phyloP scores from a whole-genome alignment of 1,140 invertebrate species.

The Bilobella aurantiaca region DNA sequence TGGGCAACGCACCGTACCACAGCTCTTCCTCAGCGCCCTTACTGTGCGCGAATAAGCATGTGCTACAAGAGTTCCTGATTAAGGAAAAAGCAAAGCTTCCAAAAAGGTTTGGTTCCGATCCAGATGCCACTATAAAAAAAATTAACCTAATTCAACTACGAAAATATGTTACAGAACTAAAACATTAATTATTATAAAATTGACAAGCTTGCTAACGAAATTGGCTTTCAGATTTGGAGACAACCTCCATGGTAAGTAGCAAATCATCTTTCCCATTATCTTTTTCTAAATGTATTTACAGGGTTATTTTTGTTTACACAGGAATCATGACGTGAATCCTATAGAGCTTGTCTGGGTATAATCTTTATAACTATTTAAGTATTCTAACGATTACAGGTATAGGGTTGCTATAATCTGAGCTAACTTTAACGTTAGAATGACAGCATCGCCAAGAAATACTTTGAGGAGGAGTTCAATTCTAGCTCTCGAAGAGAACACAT shows the following conservation, averaged over 20 bases:
- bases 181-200: not conserved
- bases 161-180: not conserved
- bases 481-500: no score
- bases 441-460: no score
- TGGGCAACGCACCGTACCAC: conserved; percentile 2
- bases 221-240: not conserved
- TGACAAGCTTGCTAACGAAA: not conserved
- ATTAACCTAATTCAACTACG: not conserved
- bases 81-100: not conserved
- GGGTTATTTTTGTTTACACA: no score
- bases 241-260: conserved; percentile 1
- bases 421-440: no score
- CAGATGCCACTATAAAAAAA: not conserved
- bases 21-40: not conserved
- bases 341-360: no score
- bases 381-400: no score
- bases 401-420: no score
- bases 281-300: no score
- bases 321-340: no score
- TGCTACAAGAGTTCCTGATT: not conserved
- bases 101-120: not conserved
- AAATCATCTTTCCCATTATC: no score
- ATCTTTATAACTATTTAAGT: no score
- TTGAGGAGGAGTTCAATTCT: no score
- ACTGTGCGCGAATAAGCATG: not conserved